Evolutionary conservation across 30 jellyfish, hydroid and myxozoan species (phyloP).

Genomic region (Aurelia sp.): DNA sequence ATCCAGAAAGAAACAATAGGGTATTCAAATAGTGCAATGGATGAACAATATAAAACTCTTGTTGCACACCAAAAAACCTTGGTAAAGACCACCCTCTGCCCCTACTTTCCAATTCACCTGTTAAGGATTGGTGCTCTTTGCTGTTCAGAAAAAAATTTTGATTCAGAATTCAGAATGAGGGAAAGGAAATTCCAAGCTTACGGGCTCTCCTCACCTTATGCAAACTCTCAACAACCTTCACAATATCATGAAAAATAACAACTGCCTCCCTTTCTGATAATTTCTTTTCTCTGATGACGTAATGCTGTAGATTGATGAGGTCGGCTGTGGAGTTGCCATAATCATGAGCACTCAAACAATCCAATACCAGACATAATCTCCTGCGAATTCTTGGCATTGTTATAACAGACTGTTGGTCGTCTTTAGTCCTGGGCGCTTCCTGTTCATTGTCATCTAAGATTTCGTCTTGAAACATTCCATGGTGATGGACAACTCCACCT

Average conservation of each 20-base stretch:
- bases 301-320: conserved; percentile 86
- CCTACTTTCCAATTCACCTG: no score
- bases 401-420: conserved; percentile 13
- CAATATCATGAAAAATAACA: conserved; percentile 81
- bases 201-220: conserved; percentile 62
- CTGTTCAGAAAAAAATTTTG: no score
- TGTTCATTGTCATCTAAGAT: conserved; percentile 69
- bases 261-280: conserved; percentile 93
- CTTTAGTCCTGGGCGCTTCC: conserved; percentile 53
- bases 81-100: no score
- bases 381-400: conserved; percentile 57
- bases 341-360: conserved; percentile 91
- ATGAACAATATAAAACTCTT: no score
- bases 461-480: conserved; percentile 95
- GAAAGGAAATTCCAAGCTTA: no score
- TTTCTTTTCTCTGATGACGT: conserved; percentile 91
- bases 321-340: conserved; percentile 84
- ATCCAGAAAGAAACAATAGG: no score
- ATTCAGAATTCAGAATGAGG: no score
- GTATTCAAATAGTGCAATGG: no score
- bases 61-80: no score
- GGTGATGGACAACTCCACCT: conserved; percentile 94
- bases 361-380: conserved; percentile 92
- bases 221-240: conserved; percentile 81
- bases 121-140: no score